Percentiles rank a stretch among this genome's conserved stretches.
phyloP scores from a whole-genome alignment of 2,113 vertebrate genomes.

The Galeopterus variegatus region DNA sequence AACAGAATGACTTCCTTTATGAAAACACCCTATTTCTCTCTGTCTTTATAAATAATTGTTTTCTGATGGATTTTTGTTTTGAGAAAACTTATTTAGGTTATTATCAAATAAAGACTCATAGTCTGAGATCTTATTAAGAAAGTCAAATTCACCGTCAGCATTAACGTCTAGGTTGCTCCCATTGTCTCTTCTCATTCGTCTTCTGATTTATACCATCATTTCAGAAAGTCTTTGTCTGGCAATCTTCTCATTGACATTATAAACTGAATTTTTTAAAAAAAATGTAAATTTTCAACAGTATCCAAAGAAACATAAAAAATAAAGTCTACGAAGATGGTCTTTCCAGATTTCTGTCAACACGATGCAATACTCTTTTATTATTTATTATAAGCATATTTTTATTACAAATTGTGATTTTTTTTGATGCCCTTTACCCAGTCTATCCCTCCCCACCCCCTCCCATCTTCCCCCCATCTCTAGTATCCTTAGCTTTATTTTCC shows the following conservation, averaged over 20 bases:
- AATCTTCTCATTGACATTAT: not conserved
- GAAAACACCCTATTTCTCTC: not conserved
- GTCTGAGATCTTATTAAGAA: not conserved
- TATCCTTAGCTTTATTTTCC: too few species aligned
- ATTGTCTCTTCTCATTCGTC: not conserved
- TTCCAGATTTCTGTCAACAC: not conserved
- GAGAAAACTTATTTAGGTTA: not conserved
- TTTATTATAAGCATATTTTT: too few species aligned
- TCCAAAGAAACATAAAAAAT: not conserved
- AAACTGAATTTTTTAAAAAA: not conserved
- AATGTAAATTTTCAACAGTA: not conserved
- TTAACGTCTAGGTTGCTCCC: not conserved
- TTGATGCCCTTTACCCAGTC: too few species aligned
- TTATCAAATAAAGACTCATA: not conserved
- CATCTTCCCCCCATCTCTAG: too few species aligned
- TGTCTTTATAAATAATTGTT: not conserved
- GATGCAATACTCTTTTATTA: not conserved
- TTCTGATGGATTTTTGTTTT: not conserved
- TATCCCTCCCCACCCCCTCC: too few species aligned
- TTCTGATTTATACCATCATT: not conserved
- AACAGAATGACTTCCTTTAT: not conserved
- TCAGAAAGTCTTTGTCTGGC: not conserved
- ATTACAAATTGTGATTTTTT: too few species aligned
- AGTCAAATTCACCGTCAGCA: not conserved
- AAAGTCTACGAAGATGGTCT: not conserved